A percentile compares a stretch with the other conserved stretches of the same genome.
phyloP scores from a whole-genome alignment of 2,888 invertebrate species.

The Amiota mariae region DNA sequence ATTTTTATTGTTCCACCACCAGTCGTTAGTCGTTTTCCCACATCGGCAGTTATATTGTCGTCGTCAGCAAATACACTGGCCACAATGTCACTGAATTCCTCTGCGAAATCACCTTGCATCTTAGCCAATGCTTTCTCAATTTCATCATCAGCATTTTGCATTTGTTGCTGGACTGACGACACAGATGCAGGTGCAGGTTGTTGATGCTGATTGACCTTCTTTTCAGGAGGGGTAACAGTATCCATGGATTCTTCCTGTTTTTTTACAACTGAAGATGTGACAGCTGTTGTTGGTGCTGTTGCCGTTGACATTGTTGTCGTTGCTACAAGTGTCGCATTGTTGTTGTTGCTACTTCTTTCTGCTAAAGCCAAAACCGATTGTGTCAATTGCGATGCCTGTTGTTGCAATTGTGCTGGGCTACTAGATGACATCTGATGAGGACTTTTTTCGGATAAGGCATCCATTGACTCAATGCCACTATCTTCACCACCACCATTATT shows the following conservation, averaged over 20 bases:
- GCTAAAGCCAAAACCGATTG: neutral
- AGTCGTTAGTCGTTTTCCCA: neutral
- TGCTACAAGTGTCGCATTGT: neutral
- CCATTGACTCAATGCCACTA: slow-evolving; percentile 94
- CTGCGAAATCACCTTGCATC: slow-evolving; percentile 76
- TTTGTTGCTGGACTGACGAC: slow-evolving; percentile 26
- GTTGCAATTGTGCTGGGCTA: slow-evolving; percentile 76
- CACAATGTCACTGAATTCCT: slow-evolving; percentile 57
- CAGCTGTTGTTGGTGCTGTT: slow-evolving; percentile 34
- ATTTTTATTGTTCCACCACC: slow-evolving; percentile 33
- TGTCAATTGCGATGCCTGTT: neutral
- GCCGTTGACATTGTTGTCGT: slow-evolving; percentile 21
- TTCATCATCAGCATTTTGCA: slow-evolving; percentile 61
- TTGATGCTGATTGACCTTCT: slow-evolving; percentile 8
- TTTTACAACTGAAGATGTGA: neutral
- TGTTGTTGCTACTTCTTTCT: slow-evolving; percentile 10
- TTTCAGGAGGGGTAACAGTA: neutral
- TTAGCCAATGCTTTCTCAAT: slow-evolving; percentile 83
- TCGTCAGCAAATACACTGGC: slow-evolving; percentile 48
- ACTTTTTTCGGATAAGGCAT: slow-evolving; percentile 92
- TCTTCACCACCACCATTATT: slow-evolving; percentile 80
- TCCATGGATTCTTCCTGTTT: slow-evolving; percentile 22
- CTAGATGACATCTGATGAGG: slow-evolving; percentile 85
- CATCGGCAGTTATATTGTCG: slow-evolving; percentile 51
- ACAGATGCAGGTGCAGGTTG: slow-evolving; percentile 7